Evolutionary conservation across 2,113 vertebrate species (phyloP).

Genomic region (Triplophysa siluroides): DNA sequence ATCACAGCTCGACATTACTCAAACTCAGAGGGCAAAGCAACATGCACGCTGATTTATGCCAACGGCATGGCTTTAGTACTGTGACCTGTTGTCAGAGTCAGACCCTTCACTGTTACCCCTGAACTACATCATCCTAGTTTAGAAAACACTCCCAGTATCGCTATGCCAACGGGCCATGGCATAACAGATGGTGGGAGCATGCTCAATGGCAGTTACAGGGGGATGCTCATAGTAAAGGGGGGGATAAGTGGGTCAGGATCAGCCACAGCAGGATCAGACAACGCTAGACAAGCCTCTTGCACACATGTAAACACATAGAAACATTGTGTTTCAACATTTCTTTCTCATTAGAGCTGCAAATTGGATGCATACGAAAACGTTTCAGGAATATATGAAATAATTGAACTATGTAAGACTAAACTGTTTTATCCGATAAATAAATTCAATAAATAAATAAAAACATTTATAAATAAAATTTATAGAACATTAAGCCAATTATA

Average conservation of each 20-base stretch:
- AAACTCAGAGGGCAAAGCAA: constrained; percentile 2
- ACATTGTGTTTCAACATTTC: constrained; percentile 48
- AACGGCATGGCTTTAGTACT: constrained; percentile 19
- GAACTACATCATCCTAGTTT: constrained; percentile 33
- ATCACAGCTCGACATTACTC: constrained; percentile 35
- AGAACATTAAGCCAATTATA: too few relatives aligned
- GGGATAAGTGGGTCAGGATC: constrained; percentile 59
- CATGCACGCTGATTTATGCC: constrained; percentile 10
- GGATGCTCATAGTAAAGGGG: constrained; percentile 40
- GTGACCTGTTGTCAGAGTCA: constrained; percentile 32
- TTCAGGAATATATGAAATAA: too few relatives aligned
- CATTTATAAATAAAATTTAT: too few relatives aligned
- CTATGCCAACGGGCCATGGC: constrained; percentile 48
- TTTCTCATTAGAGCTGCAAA: constrained; percentile 38
- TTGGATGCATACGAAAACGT: background rate
- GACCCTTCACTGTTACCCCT: constrained; percentile 25
- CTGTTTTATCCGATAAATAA: too few relatives aligned
- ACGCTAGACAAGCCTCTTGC: constrained; percentile 36
- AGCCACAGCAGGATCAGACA: constrained; percentile 49
- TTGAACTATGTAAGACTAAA: too few relatives aligned
- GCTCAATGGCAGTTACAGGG: constrained; percentile 51
- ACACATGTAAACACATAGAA: constrained; percentile 32
- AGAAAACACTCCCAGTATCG: constrained; percentile 33
- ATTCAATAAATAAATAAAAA: too few relatives aligned
- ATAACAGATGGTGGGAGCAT: constrained; percentile 55